Evolutionary conservation across 1,140 invertebrate genomes (phyloP).

Genomic region (Calephelis nemesis): DNA sequence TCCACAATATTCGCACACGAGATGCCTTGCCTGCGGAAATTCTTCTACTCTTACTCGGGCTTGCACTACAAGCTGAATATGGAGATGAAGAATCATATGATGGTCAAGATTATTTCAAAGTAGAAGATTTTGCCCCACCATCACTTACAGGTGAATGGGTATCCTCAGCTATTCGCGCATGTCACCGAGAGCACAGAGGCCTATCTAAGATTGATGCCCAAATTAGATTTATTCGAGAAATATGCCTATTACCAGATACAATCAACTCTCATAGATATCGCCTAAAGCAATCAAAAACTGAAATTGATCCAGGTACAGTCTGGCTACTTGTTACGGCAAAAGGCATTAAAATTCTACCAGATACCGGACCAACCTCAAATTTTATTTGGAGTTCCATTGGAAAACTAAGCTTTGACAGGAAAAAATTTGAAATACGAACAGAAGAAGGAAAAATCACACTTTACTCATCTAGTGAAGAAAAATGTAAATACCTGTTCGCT

Average conservation of each 20-base stretch:
- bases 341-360: constrained; percentile 90
- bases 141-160: constrained; percentile 80
- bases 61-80: constrained; percentile 94
- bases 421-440: constrained; percentile 97
- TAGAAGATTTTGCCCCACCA: constrained; percentile 84
- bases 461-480: constrained; percentile 94
- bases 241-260: constrained; percentile 90
- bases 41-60: constrained; percentile 89
- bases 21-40: constrained; percentile 84
- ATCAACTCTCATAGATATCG: constrained; percentile 96
- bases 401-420: constrained; percentile 96
- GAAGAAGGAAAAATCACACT: constrained; percentile 93
- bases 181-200: constrained; percentile 86
- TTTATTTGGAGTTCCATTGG: constrained; percentile 96
- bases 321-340: constrained; percentile 91
- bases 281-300: constrained; percentile 90
- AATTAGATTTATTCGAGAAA: constrained; percentile 92
- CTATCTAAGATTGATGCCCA: constrained; percentile 89
- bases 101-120: constrained; percentile 89
- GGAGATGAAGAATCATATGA: constrained; percentile 85
- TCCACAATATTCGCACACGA: constrained; percentile 90
- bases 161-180: constrained; percentile 79
- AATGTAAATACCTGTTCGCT: constrained; percentile 92
- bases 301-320: constrained; percentile 85
- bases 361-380: constrained; percentile 82